A percentile compares a stretch with the other conserved stretches of the same genome.
Evolutionary conservation across 2,888 invertebrate genomes (phyloP).

Genomic region (Beris chalybata): DNA sequence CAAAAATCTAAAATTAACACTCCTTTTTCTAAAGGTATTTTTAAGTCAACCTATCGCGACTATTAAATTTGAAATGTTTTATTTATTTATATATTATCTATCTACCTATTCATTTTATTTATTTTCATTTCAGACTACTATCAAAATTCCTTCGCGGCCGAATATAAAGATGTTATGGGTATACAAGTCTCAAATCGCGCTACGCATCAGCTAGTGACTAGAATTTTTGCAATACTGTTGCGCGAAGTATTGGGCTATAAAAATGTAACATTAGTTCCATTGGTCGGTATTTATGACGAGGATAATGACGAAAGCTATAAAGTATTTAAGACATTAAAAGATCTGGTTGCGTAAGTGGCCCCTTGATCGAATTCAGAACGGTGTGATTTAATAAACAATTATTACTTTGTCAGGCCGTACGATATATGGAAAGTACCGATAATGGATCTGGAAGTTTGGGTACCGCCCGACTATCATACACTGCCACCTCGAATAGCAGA

Average conservation of each 20-base stretch:
- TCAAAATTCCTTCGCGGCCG: constrained; percentile 9
- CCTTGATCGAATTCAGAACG: neutral
- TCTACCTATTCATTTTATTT: neutral
- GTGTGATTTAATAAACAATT: neutral
- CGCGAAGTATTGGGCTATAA: constrained; percentile 58
- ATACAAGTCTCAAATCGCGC: constrained; percentile 61
- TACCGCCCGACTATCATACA: constrained; percentile 64
- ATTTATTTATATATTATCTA: neutral
- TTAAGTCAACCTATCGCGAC: neutral
- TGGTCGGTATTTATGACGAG: constrained; percentile 34
- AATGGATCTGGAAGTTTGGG: constrained; percentile 74
- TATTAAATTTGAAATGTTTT: neutral
- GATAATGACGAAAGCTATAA: constrained; percentile 31
- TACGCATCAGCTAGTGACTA: constrained; percentile 61
- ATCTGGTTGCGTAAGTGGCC: constrained; percentile 32
- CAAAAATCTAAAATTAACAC: no score
- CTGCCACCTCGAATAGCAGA: constrained; percentile 55
- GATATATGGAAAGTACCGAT: constrained; percentile 53
- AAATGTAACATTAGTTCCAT: constrained; percentile 54
- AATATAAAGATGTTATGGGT: constrained; percentile 42
- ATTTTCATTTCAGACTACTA: constrained; percentile 26
- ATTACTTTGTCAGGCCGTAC: constrained; percentile 46
- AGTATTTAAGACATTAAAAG: constrained; percentile 23
- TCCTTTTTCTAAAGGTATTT: neutral
- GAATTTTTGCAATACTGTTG: constrained; percentile 63